Evolutionary conservation across 2,888 invertebrate species (phyloP).

Genomic region (Sericinus montela): DNA sequence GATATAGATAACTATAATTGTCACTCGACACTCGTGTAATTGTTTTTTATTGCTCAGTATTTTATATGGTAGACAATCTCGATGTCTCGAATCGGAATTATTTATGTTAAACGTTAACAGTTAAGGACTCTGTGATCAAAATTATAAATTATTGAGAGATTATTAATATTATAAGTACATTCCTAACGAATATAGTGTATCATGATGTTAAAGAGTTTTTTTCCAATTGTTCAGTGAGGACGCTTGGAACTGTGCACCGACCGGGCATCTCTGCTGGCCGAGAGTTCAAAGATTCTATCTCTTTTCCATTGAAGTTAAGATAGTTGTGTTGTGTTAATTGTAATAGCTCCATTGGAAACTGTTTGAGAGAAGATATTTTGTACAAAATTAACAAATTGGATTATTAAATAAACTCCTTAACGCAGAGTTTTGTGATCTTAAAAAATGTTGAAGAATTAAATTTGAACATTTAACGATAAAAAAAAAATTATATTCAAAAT

Average conservation of each 20-base stretch:
- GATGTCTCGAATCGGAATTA: conserved; percentile 67
- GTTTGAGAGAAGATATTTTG: conserved; percentile 72
- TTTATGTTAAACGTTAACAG: conserved; percentile 75
- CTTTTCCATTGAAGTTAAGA: conserved; percentile 47
- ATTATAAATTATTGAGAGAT: conserved; percentile 80
- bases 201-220: conserved; percentile 69
- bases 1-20: conserved; percentile 69
- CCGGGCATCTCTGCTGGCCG: conserved; percentile 20
- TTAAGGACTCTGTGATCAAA: conserved; percentile 78
- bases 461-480: conserved; percentile 54
- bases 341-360: conserved; percentile 53
- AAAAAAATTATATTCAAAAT: too few species aligned
- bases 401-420: conserved; percentile 60
- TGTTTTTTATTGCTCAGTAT: conserved; percentile 78
- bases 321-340: conserved; percentile 53
- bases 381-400: conserved; percentile 72
- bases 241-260: conserved; percentile 11
- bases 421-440: conserved; percentile 71
- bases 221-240: conserved; percentile 42
- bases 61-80: conserved; percentile 63
- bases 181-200: conserved; percentile 69
- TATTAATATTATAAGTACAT: conserved; percentile 76
- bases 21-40: conserved; percentile 56
- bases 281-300: conserved; percentile 53
- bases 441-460: conserved; percentile 73